Percentiles rank a stretch among this genome's conserved stretches.
Evolutionary conservation across 2,797 vertebrate genomes (phyloP).

Genomic region (Sternarchorhynchus goeldii): DNA sequence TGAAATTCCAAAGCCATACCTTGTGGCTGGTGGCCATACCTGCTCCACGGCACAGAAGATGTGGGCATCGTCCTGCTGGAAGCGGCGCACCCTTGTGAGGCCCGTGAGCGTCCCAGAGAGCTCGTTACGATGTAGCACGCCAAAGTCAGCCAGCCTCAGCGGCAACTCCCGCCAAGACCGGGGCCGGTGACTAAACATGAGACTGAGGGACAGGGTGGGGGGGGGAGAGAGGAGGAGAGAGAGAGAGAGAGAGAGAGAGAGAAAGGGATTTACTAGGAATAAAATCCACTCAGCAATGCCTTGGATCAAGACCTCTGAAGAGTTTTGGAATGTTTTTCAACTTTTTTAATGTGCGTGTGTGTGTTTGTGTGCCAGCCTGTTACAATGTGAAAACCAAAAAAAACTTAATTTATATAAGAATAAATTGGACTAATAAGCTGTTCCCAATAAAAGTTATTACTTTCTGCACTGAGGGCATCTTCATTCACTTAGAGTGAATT

Average conservation of each 20-base stretch:
- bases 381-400: too few relatives aligned
- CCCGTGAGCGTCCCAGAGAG: constrained; percentile 87
- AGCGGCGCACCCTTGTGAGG: constrained; percentile 88
- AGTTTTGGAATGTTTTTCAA: neutral
- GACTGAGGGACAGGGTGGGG: constrained; percentile 82
- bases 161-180: constrained; percentile 95
- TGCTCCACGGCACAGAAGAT: constrained; percentile 94
- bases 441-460: too few relatives aligned
- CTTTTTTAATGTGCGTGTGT: too few relatives aligned
- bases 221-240: neutral
- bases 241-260: neutral
- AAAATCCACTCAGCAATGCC: neutral
- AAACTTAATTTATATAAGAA: too few relatives aligned
- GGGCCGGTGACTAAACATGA: constrained; percentile 92
- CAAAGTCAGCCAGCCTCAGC: constrained; percentile 90
- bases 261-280: too few relatives aligned
- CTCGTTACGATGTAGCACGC: constrained; percentile 93
- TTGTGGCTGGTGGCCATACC: constrained; percentile 69
- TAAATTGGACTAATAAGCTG: too few relatives aligned
- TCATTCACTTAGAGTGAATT: too few relatives aligned
- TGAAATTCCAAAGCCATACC: too few relatives aligned
- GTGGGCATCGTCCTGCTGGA: constrained; percentile 97
- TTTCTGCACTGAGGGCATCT: too few relatives aligned
- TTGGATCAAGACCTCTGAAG: neutral
- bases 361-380: neutral